A percentile compares a stretch with the other conserved stretches of the same genome.
Evolutionary conservation across 2,797 vertebrate species (phyloP).

Genomic region (Poecilia picta): DNA sequence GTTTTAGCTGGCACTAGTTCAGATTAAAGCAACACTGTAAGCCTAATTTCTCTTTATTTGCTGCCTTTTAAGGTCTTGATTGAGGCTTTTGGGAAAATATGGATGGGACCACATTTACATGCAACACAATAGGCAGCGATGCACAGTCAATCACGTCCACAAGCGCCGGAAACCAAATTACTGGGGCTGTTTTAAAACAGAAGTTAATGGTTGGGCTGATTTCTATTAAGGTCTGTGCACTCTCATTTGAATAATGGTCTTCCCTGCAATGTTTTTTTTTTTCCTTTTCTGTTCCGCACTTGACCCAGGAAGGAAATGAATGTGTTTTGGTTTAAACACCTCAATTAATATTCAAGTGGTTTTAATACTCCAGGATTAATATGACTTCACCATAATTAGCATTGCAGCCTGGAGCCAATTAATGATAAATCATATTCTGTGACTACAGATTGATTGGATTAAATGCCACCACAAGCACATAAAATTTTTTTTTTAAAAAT

Average conservation of each 20-base stretch:
- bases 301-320: constrained; percentile 74
- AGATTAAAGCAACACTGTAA: constrained; percentile 70
- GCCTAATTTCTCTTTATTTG: constrained; percentile 74
- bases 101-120: constrained; percentile 70
- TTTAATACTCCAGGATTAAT: constrained; percentile 76
- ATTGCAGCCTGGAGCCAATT: constrained; percentile 39
- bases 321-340: constrained; percentile 73
- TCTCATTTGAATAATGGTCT: constrained; percentile 86
- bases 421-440: constrained; percentile 54
- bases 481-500: neutral
- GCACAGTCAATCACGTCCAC: constrained; percentile 63
- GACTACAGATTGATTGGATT: constrained; percentile 41
- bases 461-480: constrained; percentile 31
- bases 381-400: constrained; percentile 68
- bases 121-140: constrained; percentile 57
- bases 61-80: constrained; percentile 70
- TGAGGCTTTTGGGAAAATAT: constrained; percentile 71
- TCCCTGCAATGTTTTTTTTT: constrained; percentile 62
- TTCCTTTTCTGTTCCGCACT: constrained; percentile 68
- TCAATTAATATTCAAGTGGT: constrained; percentile 82
- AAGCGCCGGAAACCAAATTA: constrained; percentile 70
- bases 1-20: constrained; percentile 71
- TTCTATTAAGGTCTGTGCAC: constrained; percentile 79
- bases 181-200: constrained; percentile 68
- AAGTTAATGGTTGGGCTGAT: constrained; percentile 77